Percentiles rank a stretch among this genome's conserved stretches.
phyloP scores from a whole-genome alignment of 2,797 vertebrate species.

The Sebastes oblongus region DNA sequence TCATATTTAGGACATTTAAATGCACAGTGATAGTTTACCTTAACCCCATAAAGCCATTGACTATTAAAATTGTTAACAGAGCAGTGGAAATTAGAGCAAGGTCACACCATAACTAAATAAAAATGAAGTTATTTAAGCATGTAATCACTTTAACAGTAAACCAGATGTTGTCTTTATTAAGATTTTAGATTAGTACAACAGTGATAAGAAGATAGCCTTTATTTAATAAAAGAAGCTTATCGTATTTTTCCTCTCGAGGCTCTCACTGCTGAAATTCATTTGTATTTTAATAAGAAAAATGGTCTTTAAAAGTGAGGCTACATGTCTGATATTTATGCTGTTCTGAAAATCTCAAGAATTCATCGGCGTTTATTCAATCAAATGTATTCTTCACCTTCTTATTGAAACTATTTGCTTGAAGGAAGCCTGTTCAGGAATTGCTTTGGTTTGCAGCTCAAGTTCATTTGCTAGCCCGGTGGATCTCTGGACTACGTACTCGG shows the following conservation, averaged over 20 bases:
- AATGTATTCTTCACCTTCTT: neutral
- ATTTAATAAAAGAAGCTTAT: neutral
- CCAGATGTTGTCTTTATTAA: neutral
- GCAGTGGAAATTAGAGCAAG: neutral
- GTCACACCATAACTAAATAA: neutral
- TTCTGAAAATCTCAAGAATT: neutral
- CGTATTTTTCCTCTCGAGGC: fast-evolving
- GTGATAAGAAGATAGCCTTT: too few species aligned
- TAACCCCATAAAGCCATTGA: neutral
- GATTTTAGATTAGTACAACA: neutral
- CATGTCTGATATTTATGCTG: neutral
- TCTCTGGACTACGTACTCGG: constrained; percentile 78
- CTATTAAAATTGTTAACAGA: neutral
- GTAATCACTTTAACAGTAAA: neutral
- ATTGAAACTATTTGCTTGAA: constrained; percentile 12
- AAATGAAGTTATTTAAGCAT: neutral
- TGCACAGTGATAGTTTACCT: neutral
- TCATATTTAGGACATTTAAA: constrained; percentile 13
- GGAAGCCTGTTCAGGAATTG: constrained; percentile 48
- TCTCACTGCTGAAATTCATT: neutral
- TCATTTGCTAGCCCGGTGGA: constrained; percentile 75
- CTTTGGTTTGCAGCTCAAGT: constrained; percentile 69
- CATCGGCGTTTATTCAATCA: neutral
- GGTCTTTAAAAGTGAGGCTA: neutral
- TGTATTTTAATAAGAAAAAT: neutral